Evolutionary conservation across 2,113 vertebrate genomes (phyloP).

Genomic region (Cynopterus brachyotis): DNA sequence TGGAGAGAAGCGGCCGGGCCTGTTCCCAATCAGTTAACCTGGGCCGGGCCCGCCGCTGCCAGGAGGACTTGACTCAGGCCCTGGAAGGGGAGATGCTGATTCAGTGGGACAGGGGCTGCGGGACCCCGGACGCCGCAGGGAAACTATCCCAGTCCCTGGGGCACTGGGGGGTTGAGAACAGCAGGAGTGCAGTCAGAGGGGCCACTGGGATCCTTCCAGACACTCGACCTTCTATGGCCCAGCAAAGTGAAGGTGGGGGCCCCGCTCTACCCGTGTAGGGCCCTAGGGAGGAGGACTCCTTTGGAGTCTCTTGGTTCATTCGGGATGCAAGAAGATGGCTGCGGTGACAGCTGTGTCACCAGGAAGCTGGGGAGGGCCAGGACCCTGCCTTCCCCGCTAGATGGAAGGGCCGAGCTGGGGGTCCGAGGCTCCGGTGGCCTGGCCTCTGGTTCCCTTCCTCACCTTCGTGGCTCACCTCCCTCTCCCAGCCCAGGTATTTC

Average conservation of each 20-base stretch:
- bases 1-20: slow-evolving; percentile 54
- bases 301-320: background rate
- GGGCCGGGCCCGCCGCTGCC: slow-evolving; percentile 20
- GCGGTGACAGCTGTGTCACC: background rate
- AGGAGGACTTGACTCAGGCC: slow-evolving; percentile 42
- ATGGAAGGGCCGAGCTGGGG: background rate
- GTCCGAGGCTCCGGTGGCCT: background rate
- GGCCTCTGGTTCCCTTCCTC: background rate
- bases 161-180: background rate
- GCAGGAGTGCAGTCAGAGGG: background rate
- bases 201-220: background rate
- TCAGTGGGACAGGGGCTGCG: background rate
- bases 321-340: background rate
- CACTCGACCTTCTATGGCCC: background rate
- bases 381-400: background rate
- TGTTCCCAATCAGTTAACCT: slow-evolving; percentile 66
- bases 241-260: background rate
- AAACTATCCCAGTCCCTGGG: background rate
- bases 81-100: background rate
- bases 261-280: background rate
- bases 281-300: background rate
- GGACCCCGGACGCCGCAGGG: background rate
- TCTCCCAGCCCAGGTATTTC: background rate
- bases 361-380: background rate
- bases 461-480: too few species aligned